phyloP scores from a whole-genome alignment of 2,113 vertebrate genomes.

The Dryoscopus gambensis region DNA sequence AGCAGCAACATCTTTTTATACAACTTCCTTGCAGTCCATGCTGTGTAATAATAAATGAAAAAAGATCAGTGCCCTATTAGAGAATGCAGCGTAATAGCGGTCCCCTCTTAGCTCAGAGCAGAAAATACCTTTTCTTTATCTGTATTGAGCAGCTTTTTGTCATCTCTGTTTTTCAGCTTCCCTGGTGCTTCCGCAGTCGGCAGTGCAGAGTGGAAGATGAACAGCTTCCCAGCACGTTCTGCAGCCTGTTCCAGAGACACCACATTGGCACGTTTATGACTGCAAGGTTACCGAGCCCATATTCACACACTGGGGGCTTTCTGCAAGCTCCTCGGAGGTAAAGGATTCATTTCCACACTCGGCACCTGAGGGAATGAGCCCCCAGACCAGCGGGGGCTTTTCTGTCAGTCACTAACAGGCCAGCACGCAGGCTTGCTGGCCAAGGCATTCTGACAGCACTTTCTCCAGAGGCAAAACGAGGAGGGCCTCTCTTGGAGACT shows the following conservation, averaged over 20 bases:
- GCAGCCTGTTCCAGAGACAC: constrained; percentile 79
- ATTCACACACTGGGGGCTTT: neutral
- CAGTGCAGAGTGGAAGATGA: constrained; percentile 93
- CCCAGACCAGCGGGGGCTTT: neutral
- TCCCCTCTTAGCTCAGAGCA: neutral
- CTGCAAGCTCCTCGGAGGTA: neutral
- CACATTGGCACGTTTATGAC: neutral
- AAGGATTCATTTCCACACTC: neutral
- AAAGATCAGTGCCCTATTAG: neutral
- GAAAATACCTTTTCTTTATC: constrained; percentile 92
- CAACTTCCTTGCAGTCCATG: too few relatives aligned
- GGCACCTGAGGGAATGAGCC: neutral
- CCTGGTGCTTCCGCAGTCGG: constrained; percentile 93
- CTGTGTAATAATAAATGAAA: neutral
- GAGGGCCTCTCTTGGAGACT: neutral
- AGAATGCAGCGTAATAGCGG: too few relatives aligned
- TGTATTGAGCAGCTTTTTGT: constrained; percentile 90
- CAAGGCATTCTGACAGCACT: neutral
- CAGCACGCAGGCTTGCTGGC: neutral
- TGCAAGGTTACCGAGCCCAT: neutral
- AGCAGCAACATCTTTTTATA: too few relatives aligned
- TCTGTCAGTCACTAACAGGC: neutral
- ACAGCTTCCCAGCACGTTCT: constrained; percentile 89
- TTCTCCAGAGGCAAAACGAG: neutral
- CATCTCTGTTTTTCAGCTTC: constrained; percentile 92